Evolutionary conservation across 2,113 vertebrate genomes (phyloP), one percentile per base, ranked within the genome.

Genomic region (Callospermophilus lateralis): DNA sequence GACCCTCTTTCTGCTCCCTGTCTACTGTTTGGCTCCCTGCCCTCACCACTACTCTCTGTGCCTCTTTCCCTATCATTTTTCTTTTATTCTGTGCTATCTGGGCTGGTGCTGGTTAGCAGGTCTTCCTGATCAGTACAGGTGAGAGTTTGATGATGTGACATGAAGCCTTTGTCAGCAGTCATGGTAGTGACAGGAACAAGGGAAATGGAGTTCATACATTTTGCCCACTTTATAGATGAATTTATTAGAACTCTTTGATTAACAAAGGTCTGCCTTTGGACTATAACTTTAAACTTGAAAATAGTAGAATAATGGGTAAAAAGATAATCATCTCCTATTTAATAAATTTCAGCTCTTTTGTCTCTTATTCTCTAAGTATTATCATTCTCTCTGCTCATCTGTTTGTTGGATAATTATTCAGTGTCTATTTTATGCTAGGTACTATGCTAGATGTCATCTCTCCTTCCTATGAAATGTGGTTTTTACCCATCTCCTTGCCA

Each of bases 381-480:
- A 65, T 9, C n/a, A 32, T 5, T 67, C 34, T 67, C n/a, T 80
- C 39, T 74, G 26, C 34, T 58, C 17, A 37, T 84, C 20, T 93
- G 0, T 68, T 85, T 96, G 85, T 89, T 34, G 48, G 68, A 68
- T 74, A 84, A 73, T 70, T 72, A 83, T 93, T 94, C 48, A 53
- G 0, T 45, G 13, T 79, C 32, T 42, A 4, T 58, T 73, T 92
- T 89, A 24, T 85, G 26, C n/a, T 63, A 67, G 20, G 16, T 73
- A 90, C 48, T 94, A 1, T 84, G 79, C 30, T 87, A 91, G 55
- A 9, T 48, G 19, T 42, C n/a, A 48, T 86, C 39, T 78, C 55
- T 89, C 76, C 28, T 89, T 89, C 48, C 48, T 74, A 53, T 68
- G 45, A 92, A 45, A 58, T 79, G 0, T 84, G 8, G 45, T 19